Percentiles rank a stretch among this genome's conserved stretches.
These are phyloP conservation scores for Enteromius unitaeniatus DNA, from an alignment of 2,797 vertebrate species.

Conservation along the genomic window DNA sequence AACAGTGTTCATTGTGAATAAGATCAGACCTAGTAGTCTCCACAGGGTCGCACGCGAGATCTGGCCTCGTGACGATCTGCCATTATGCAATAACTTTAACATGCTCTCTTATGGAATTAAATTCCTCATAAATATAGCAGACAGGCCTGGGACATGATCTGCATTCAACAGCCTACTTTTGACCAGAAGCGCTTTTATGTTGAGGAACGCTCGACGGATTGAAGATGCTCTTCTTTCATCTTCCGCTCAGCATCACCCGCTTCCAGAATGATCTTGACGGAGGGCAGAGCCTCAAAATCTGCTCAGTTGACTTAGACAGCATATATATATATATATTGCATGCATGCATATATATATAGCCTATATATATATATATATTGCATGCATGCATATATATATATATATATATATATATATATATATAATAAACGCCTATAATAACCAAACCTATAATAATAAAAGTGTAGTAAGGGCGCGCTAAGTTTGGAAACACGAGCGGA, in stretches of 20 bases:
- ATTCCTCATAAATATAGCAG: background rate
- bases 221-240: background rate
- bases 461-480: no score
- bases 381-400: no score
- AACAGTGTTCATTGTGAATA: background rate
- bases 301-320: background rate
- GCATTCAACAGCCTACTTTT: background rate
- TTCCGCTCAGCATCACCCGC: background rate
- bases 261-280: conserved; percentile 16
- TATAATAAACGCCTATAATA: background rate
- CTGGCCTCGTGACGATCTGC: background rate
- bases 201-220: background rate
- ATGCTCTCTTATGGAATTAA: background rate
- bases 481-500: background rate
- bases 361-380: no score
- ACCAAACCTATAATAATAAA: no score
- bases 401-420: no score
- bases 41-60: background rate
- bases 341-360: no score
- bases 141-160: background rate
- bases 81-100: background rate
- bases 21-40: background rate
- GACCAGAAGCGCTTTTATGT: background rate
- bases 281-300: background rate
- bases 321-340: no score